phyloP scores from a whole-genome alignment of 2,797 vertebrate genomes.

The Benthosema pterotum region DNA sequence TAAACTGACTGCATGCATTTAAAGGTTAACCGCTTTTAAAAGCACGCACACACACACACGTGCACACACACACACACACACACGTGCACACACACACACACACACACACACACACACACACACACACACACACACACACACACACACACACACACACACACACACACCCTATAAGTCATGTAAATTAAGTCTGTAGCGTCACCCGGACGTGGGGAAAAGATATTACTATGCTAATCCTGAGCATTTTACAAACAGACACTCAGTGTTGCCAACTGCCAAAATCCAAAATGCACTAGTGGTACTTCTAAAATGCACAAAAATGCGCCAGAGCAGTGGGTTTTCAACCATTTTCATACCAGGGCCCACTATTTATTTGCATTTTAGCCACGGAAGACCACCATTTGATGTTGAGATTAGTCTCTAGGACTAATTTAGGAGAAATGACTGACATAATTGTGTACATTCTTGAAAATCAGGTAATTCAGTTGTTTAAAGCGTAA shows the following conservation, averaged over 20 bases:
- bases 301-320: too few relatives aligned
- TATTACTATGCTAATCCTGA: constrained; percentile 80
- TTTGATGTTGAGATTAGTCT: too few relatives aligned
- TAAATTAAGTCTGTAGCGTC: constrained; percentile 70
- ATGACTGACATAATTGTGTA: too few relatives aligned
- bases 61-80: neutral
- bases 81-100: constrained; percentile 31
- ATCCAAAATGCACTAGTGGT: too few relatives aligned
- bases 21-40: constrained; percentile 75
- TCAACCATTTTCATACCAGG: too few relatives aligned
- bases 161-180: constrained; percentile 66
- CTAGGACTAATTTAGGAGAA: too few relatives aligned
- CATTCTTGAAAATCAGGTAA: too few relatives aligned
- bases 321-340: too few relatives aligned
- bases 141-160: constrained; percentile 39
- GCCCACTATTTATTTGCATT: too few relatives aligned
- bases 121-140: constrained; percentile 36
- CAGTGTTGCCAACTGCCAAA: too few relatives aligned
- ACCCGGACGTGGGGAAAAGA: constrained; percentile 55
- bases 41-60: constrained; percentile 19
- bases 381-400: too few relatives aligned
- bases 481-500: too few relatives aligned
- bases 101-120: constrained; percentile 51
- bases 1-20: constrained; percentile 60
- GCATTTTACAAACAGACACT: constrained; percentile 59